phyloP scores from a whole-genome alignment of 2,797 vertebrate genomes.

The Gallinago stenura region DNA sequence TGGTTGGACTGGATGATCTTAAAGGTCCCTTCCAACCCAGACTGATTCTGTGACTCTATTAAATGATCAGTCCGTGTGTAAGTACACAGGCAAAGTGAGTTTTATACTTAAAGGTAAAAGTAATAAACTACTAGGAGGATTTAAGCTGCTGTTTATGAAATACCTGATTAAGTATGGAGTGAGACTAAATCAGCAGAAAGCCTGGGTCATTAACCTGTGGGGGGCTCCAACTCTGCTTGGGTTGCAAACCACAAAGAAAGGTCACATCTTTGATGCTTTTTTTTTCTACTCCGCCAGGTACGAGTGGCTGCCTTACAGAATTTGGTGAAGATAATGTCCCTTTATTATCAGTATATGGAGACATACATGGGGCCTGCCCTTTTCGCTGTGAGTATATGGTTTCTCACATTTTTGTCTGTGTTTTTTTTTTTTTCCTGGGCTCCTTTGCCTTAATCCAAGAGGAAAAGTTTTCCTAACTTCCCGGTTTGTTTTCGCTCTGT shows the following conservation, averaged over 20 bases:
- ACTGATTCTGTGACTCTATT: too few species aligned
- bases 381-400: constrained; percentile 88
- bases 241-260: not conserved
- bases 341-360: constrained; percentile 99
- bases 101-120: too few species aligned
- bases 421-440: not conserved
- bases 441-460: not conserved
- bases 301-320: constrained; percentile 97
- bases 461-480: rapidly evolving
- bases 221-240: not conserved
- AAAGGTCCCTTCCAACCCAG: too few species aligned
- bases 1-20: too few species aligned
- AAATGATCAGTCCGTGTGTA: too few species aligned
- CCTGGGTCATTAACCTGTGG: not conserved
- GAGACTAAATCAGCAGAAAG: not conserved
- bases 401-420: rapidly evolving
- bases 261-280: not conserved
- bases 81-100: too few species aligned
- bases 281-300: constrained; percentile 80
- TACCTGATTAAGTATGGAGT: not conserved
- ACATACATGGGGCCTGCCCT: constrained; percentile 98
- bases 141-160: too few species aligned
- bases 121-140: too few species aligned
- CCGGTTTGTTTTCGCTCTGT: not conserved
- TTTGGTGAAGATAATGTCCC: constrained; percentile 98